Evolutionary conservation across 92 coral and sea anemone genomes (phyloP).

Genomic region (Porites evermanni): DNA sequence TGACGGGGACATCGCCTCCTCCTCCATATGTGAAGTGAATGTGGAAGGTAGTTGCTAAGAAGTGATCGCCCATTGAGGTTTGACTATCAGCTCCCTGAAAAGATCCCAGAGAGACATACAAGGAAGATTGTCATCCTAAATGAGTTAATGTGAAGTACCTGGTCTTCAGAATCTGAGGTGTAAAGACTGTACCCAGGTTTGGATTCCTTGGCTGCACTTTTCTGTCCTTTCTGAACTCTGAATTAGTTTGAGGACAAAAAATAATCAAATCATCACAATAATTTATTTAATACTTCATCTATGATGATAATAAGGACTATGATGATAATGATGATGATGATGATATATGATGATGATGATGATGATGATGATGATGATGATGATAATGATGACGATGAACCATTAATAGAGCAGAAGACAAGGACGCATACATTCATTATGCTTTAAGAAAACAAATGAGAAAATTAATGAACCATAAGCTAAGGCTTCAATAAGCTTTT

Average conservation of each 20-base stretch:
- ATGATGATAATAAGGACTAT: background rate
- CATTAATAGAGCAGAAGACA: too few species aligned
- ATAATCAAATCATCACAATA: background rate
- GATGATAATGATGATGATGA: background rate
- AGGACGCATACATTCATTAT: too few species aligned
- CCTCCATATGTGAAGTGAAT: too few species aligned
- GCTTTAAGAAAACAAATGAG: too few species aligned
- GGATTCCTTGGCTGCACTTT: constrained; percentile 64
- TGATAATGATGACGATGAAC: background rate
- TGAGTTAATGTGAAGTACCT: constrained; percentile 53
- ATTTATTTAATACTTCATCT: too few species aligned
- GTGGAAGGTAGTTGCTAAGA: too few species aligned
- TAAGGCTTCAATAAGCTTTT: background rate
- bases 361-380: background rate
- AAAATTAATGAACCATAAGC: background rate
- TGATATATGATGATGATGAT: background rate
- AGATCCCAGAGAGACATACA: background rate
- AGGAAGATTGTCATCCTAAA: background rate
- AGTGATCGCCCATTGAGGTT: background rate
- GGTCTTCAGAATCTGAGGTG: constrained; percentile 96
- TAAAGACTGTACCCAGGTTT: constrained; percentile 88
- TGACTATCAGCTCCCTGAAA: background rate
- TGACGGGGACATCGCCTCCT: too few species aligned
- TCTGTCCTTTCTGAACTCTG: constrained; percentile 38
- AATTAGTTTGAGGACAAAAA: constrained; percentile 4